phyloP scores from a whole-genome alignment of 2,797 vertebrate genomes.

The Neosilurus hyrtlii region DNA sequence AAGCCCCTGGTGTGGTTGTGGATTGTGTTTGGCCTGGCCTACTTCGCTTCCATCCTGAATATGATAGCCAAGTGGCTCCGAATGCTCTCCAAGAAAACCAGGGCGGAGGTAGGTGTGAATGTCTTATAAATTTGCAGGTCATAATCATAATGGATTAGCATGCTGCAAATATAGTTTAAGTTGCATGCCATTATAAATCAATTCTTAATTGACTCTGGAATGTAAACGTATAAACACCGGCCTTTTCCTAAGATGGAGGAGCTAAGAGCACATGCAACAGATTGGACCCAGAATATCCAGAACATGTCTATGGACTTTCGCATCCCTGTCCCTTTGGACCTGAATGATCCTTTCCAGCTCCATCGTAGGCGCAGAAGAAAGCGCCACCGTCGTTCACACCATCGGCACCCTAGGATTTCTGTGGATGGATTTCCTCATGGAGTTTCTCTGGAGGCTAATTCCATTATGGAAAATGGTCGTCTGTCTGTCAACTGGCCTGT shows the following conservation, averaged over 20 bases:
- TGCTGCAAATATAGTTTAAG: background rate
- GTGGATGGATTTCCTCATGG: slow-evolving; percentile 50
- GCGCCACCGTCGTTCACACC: slow-evolving; percentile 59
- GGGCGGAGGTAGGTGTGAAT: slow-evolving; percentile 79
- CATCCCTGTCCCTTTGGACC: slow-evolving; percentile 75
- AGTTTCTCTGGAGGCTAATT: slow-evolving; percentile 56
- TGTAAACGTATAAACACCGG: background rate
- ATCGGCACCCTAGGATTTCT: slow-evolving; percentile 8
- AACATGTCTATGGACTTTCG: slow-evolving; percentile 80
- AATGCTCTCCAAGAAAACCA: slow-evolving; percentile 83
- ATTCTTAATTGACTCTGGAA: background rate
- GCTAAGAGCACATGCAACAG: slow-evolving; percentile 86
- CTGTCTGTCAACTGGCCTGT: slow-evolving; percentile 66
- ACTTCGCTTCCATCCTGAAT: slow-evolving; percentile 90
- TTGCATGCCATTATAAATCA: background rate
- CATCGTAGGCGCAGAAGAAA: slow-evolving; percentile 76
- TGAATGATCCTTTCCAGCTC: slow-evolving; percentile 79
- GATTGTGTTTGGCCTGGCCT: slow-evolving; percentile 90
- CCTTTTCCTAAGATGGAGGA: slow-evolving; percentile 81
- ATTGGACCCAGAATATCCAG: slow-evolving; percentile 87
- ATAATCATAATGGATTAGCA: background rate
- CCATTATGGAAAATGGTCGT: slow-evolving; percentile 69
- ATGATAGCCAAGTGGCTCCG: slow-evolving; percentile 91
- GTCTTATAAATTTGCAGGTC: background rate
- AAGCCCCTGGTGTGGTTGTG: slow-evolving; percentile 89